phyloP scores from a whole-genome alignment of 2,797 vertebrate genomes.

The Myoxocephalus aenaeus region DNA sequence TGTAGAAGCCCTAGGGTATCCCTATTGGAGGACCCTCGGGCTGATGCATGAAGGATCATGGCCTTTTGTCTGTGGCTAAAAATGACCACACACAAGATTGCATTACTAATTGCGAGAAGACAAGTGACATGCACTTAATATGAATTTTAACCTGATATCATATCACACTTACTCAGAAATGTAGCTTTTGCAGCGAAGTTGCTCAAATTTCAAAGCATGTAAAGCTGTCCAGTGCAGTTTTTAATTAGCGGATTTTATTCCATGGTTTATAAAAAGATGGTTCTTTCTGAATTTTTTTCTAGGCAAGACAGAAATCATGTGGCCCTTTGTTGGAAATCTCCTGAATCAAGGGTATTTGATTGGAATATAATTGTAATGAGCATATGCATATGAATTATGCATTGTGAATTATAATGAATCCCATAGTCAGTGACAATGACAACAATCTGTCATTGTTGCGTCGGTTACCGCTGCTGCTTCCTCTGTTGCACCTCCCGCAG shows the following conservation, averaged over 20 bases:
- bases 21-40: too few species aligned
- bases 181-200: neutral
- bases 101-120: neutral
- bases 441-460: constrained; percentile 52
- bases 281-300: constrained; percentile 19
- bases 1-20: too few species aligned
- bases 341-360: constrained; percentile 49
- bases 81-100: neutral
- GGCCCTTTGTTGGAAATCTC: constrained; percentile 35
- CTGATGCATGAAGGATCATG: too few species aligned
- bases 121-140: too few species aligned
- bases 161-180: neutral
- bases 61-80: neutral
- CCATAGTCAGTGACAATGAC: constrained; percentile 31
- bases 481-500: constrained; percentile 5
- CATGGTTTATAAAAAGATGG: neutral
- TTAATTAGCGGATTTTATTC: constrained; percentile 1
- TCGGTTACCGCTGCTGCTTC: constrained; percentile 35
- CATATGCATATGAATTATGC: constrained; percentile 55
- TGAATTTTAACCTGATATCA: neutral
- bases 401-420: constrained; percentile 54
- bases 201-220: neutral
- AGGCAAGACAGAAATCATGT: constrained; percentile 20
- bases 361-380: constrained; percentile 50
- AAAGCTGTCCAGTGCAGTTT: neutral